Evolutionary conservation across 2,888 invertebrate species (phyloP).

Genomic region (Dasypogon diadema): DNA sequence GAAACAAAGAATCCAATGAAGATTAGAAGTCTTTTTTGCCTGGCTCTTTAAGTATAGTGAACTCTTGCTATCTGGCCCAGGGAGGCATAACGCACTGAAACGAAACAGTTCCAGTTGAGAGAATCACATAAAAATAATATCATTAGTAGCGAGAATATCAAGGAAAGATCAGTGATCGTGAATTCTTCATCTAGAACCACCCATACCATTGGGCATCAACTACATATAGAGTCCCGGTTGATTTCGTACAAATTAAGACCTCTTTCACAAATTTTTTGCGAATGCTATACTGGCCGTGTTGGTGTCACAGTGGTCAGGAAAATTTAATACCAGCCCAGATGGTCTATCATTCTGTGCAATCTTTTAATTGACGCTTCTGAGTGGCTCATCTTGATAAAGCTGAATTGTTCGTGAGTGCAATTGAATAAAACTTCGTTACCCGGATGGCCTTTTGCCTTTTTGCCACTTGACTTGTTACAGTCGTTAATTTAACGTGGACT

Average conservation of each 20-base stretch:
- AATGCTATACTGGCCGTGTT: too few relatives aligned
- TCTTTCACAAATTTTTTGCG: too few relatives aligned
- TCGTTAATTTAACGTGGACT: not conserved
- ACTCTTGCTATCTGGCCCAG: not conserved
- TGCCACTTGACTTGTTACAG: constrained; percentile 24
- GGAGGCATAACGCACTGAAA: constrained; percentile 37
- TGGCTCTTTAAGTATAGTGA: not conserved
- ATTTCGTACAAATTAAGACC: not conserved
- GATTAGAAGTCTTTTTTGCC: constrained; percentile 14
- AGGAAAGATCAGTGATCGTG: constrained; percentile 39
- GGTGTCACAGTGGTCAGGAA: not conserved
- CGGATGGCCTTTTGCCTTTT: constrained; percentile 37
- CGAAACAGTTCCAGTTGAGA: constrained; percentile 47
- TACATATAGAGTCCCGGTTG: not conserved
- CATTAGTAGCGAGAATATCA: not conserved
- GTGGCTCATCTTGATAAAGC: constrained; percentile 15
- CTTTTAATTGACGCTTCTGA: constrained; percentile 31
- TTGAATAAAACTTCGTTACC: constrained; percentile 22
- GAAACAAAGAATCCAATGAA: constrained; percentile 31
- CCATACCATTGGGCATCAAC: not conserved
- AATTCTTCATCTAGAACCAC: not conserved
- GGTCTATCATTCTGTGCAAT: constrained; percentile 25
- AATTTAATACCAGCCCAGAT: constrained; percentile 1
- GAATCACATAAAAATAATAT: constrained; percentile 34
- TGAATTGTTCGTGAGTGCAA: constrained; percentile 23